Evolutionary conservation across 2,888 invertebrate genomes (phyloP), one percentile per base, ranked within the genome.

Genomic region (Actias luna): DNA sequence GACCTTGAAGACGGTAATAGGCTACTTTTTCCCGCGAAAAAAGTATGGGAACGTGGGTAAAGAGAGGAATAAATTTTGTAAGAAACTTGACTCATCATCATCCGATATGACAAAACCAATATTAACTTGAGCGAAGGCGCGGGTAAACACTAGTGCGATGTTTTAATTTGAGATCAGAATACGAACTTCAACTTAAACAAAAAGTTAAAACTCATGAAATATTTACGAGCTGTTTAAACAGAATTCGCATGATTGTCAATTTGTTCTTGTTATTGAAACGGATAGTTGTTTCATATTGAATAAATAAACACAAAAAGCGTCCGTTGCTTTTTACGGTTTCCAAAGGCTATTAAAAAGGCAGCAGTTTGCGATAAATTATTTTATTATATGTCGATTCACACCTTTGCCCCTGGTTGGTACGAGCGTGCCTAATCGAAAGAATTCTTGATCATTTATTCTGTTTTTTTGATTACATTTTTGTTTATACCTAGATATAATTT

Each of bases 351-450:
- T 90, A 92, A 90, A 92, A 89, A 85, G 82, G 69, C 91, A 91
- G 91, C 85, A 91, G 82, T 72, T 72, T 70, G 77, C 77, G 79
- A 86, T 87, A 85, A 86, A 89, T 87, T 87, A 87, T 88, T 90
- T 85, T 86, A 89, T 88, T 89, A 88, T 89, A 91, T 87, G 88
- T 85, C 86, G 83, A 89, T 89, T 89, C 87, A 87, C 89, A 91
- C 89, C 88, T 89, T 82, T 84, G 83, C 76, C 80, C 80, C 79
- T 70, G 75, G 69, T 25, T 50, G 12, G 22, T 12, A 69, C 68
- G 73, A 79, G 79, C 81, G 82, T 82, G 78, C 78, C 85, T 82
- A 84, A 86, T 83, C 77, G 79, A 72, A 65, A 25, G 22, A 22
- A 50, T 7, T 25, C 46, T 72, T 71, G 66, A 72, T 71, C 77